Percentiles rank a stretch among this genome's conserved stretches.
These are phyloP conservation scores for Benitochromis conjunctus DNA, from an alignment of 2,113 vertebrate genomes.

Conservation along the genomic window DNA sequence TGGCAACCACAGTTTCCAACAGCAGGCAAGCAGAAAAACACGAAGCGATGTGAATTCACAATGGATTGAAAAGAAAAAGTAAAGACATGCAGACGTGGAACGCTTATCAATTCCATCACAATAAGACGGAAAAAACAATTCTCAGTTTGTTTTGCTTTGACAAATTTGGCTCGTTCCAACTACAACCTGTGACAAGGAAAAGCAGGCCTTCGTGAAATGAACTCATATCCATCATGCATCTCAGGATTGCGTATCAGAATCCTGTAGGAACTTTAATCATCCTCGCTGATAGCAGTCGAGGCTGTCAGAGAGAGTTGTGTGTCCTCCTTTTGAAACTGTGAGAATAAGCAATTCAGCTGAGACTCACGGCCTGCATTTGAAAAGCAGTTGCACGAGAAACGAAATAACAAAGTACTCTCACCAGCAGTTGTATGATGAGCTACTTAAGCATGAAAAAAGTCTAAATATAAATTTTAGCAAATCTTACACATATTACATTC, in stretches of 20 bases:
- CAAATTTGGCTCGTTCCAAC: not conserved
- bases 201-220: not conserved
- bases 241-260: not conserved
- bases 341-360: not conserved
- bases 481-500: not conserved
- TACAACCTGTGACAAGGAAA: not conserved
- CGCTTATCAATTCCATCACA: not conserved
- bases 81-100: constrained; percentile 21
- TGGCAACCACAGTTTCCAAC: constrained; percentile 40
- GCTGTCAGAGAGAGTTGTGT: not conserved
- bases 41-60: constrained; percentile 16
- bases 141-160: not conserved
- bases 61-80: not conserved
- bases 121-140: not conserved
- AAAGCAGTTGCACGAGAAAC: not conserved
- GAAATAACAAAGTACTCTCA: not conserved
- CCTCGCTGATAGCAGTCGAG: not conserved
- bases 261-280: not conserved
- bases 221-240: constrained; percentile 2
- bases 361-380: not conserved
- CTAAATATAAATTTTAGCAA: not conserved
- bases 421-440: rapidly evolving
- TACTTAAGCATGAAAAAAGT: not conserved
- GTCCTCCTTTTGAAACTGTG: not conserved
- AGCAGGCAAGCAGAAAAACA: constrained; percentile 27